Conservation (phyloP, 1,140 invertebrate genomes). For the Drosophila setifemur region DNA sequence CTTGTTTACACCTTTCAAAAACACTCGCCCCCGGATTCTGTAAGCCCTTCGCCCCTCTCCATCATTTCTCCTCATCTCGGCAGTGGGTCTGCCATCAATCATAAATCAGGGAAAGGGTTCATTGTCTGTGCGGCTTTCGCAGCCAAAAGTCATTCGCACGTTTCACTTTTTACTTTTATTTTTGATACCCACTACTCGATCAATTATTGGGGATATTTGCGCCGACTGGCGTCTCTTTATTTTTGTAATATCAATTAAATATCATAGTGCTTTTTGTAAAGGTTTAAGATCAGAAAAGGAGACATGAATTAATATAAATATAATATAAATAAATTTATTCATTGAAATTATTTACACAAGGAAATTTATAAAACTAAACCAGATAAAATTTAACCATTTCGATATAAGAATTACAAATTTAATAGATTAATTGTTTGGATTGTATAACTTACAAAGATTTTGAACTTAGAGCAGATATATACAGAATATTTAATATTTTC, state of each 20-base stretch:
- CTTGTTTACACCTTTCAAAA: conserved; percentile 79
- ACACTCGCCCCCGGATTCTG: conserved; percentile 45
- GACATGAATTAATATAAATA: not conserved
- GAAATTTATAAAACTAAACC: too few species aligned
- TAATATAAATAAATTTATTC: not conserved
- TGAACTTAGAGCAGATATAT: too few species aligned
- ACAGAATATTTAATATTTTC: too few species aligned
- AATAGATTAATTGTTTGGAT: too few species aligned
- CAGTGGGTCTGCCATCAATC: conserved; percentile 53
- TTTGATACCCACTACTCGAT: conserved; percentile 21
- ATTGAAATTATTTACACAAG: too few species aligned
- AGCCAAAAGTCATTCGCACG: conserved; percentile 79
- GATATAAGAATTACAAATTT: too few species aligned
- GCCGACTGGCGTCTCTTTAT: too few species aligned
- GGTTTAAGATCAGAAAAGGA: too few species aligned
- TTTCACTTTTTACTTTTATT: conserved; percentile 48
- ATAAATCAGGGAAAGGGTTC: conserved; percentile 74
- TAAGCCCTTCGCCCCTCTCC: not conserved
- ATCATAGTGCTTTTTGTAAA: too few species aligned
- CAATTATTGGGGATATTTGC: not conserved
- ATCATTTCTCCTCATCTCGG: conserved; percentile 1
- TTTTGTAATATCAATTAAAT: too few species aligned
- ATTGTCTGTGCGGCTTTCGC: conserved; percentile 38
- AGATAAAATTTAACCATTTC: too few species aligned
- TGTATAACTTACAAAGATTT: too few species aligned